phyloP scores from a whole-genome alignment of 2,888 invertebrate genomes.

The Diachrysia chrysitis region DNA sequence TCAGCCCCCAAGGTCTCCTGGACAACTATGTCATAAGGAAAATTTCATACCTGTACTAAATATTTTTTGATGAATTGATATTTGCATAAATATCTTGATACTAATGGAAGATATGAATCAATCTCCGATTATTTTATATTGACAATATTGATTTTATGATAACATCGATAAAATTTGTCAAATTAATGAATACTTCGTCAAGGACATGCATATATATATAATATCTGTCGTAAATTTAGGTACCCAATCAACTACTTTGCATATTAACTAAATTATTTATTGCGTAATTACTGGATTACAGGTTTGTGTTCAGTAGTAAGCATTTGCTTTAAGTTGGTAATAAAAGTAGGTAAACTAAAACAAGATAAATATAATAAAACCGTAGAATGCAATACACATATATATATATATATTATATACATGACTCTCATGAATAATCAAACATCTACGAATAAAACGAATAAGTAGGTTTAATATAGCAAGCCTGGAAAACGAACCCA shows the following conservation, averaged over 20 bases:
- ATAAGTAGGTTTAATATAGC: too few species aligned
- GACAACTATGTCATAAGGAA: too few species aligned
- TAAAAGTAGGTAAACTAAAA: not conserved
- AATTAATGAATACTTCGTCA: constrained; percentile 18
- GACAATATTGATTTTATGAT: constrained; percentile 13
- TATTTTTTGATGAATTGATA: constrained; percentile 20
- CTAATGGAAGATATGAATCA: constrained; percentile 7
- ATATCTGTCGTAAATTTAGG: not conserved
- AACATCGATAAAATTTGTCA: constrained; percentile 14
- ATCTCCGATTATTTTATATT: constrained; percentile 26
- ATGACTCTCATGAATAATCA: too few species aligned
- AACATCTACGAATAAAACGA: too few species aligned
- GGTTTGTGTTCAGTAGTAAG: not conserved
- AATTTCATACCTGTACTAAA: not conserved
- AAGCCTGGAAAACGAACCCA: too few species aligned
- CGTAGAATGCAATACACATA: too few species aligned
- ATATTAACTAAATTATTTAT: not conserved
- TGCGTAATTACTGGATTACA: not conserved
- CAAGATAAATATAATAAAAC: too few species aligned
- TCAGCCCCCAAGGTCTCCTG: too few species aligned
- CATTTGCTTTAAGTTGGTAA: not conserved
- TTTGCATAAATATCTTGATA: constrained; percentile 12
- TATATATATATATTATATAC: too few species aligned
- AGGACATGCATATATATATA: constrained; percentile 32
- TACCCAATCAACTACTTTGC: not conserved